Percentiles rank a stretch among this genome's conserved stretches.
phyloP scores from a whole-genome alignment of 2,113 vertebrate genomes.

The Hydrolagus affinis region DNA sequence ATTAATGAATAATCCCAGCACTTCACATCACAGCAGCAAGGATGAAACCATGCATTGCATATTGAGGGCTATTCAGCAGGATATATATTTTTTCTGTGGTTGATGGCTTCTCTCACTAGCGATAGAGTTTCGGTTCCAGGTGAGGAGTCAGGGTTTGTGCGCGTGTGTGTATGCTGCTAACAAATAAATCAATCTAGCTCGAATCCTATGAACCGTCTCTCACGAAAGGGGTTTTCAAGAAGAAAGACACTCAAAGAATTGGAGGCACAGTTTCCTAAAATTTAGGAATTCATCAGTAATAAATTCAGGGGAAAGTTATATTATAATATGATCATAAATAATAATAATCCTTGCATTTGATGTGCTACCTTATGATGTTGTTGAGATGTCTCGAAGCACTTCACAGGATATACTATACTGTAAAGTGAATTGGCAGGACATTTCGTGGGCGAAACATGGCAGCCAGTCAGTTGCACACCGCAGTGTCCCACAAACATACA shows the following conservation, averaged over 20 bases:
- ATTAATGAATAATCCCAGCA: conserved; percentile 8
- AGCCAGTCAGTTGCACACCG: too few relatives aligned
- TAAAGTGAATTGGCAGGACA: too few relatives aligned
- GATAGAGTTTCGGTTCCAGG: background rate
- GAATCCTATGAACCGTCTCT: background rate
- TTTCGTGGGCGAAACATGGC: too few relatives aligned
- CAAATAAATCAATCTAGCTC: background rate
- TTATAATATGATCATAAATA: background rate
- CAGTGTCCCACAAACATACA: too few relatives aligned
- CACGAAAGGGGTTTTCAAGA: background rate
- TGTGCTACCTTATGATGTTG: too few relatives aligned
- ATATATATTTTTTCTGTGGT: background rate
- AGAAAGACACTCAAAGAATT: too few relatives aligned
- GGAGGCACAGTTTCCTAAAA: background rate
- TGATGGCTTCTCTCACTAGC: background rate
- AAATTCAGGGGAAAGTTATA: background rate
- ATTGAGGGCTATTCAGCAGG: background rate
- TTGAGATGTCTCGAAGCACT: too few relatives aligned
- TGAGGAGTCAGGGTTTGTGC: background rate
- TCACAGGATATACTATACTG: too few relatives aligned
- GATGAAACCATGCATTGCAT: background rate
- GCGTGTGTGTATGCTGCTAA: background rate
- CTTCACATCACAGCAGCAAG: background rate
- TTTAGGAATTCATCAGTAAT: background rate
- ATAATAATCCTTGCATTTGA: too few relatives aligned